Evolutionary conservation across 2,888 invertebrate species (phyloP), one percentile per base, ranked within the genome.

Genomic region (Eurois occulta): DNA sequence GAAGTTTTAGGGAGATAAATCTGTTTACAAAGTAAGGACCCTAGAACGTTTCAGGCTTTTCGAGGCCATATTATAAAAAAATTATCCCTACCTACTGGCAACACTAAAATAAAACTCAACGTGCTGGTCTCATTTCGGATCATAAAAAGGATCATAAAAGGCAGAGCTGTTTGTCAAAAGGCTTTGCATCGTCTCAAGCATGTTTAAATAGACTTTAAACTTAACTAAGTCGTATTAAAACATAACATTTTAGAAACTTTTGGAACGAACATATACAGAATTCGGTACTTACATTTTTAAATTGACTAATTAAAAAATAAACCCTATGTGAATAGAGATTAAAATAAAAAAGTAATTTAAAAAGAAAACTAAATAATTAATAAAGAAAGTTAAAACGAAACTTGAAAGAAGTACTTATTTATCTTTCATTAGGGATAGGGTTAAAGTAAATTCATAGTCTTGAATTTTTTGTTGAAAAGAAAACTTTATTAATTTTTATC

Each of bases 381-480:
- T 46, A 75, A 72, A 41, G 46, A 70, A 82, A 75, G 28, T 70
- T 69, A 24, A 65, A 78, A 78, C 28, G 0, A 67, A 72, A 77
- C 41, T 81, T 52, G 0, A 70, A 67, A 21, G 64, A 75, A 84
- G 70, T 58, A 60, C 72, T 75, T 77, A 73, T 75, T 83, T 78
- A 83, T 68, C 86, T 86, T 84, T 83, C 75, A 65, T 82, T 60
- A 70, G 1, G n/a, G 7, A 58, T 64, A 48, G 38, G 24, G 70
- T 68, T 18, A 55, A 81, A 67, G 70, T 35, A 75, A 76, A 46
- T n/a, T 52, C 21, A 38, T 2, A 70, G 41, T n/a, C 35, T 58
- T 28, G 7, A 52, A 7, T 58, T 72, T 81, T 77, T 69, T 46
- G 7, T 41, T 52, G 6, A 10, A 74, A 32, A 66, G 21, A 64